Percentiles rank a stretch among this genome's conserved stretches.
Conservation (phyloP, 1,140 invertebrate species). For the Bactericera cockerelli region DNA sequence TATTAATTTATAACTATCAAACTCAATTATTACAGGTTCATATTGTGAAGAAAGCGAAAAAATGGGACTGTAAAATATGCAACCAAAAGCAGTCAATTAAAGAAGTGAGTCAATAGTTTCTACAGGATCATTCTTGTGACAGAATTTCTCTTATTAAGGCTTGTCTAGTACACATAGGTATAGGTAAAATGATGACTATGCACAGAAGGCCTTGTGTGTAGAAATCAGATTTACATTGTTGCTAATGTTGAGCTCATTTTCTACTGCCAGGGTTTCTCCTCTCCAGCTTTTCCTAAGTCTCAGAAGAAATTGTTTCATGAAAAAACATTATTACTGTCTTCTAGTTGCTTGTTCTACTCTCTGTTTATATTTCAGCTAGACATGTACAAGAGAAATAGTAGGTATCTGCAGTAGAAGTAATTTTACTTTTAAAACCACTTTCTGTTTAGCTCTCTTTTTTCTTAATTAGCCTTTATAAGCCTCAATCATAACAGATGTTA, state of each 20-base stretch:
- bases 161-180: neutral
- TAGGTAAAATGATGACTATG: neutral
- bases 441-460: too few relatives aligned
- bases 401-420: too few relatives aligned
- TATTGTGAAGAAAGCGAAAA: conserved; percentile 24
- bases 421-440: too few relatives aligned
- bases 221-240: neutral
- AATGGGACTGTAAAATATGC: conserved; percentile 27
- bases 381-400: too few relatives aligned
- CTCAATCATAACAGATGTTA: too few relatives aligned
- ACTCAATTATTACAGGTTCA: conserved; percentile 26
- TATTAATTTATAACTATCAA: too few relatives aligned
- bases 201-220: neutral
- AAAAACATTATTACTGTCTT: too few relatives aligned
- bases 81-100: conserved; percentile 23
- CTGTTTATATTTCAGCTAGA: too few relatives aligned
- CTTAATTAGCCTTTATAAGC: too few relatives aligned
- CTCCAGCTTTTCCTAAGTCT: too few relatives aligned
- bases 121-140: conserved; percentile 7
- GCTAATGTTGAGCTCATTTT: neutral
- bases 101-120: conserved; percentile 19
- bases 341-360: too few relatives aligned
- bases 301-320: too few relatives aligned
- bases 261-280: neutral
- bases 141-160: conserved; percentile 8